These are phyloP conservation scores for Phytoseiulus persimilis DNA, from an alignment of 2,888 invertebrate species.

Conservation along the genomic window DNA sequence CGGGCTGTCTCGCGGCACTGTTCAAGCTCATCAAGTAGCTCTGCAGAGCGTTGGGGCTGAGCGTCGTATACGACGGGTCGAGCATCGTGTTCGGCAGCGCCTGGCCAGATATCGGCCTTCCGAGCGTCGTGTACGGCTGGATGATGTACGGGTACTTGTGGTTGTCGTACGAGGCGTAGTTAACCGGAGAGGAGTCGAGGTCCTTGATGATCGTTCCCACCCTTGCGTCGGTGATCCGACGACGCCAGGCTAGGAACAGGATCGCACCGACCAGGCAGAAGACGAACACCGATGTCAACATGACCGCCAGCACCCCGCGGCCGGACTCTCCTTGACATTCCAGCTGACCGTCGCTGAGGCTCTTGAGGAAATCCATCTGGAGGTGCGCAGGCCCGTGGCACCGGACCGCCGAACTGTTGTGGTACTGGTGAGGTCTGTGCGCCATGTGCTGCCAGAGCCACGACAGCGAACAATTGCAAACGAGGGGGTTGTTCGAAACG, in stretches of 20 bases:
- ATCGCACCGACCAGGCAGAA: constrained; percentile 14
- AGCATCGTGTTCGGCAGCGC: constrained; percentile 1
- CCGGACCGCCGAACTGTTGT: constrained; percentile 31
- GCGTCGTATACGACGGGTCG: constrained; percentile 12
- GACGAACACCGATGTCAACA: constrained; percentile 19
- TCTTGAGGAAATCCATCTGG: constrained; percentile 22
- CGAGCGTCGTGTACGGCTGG: constrained; percentile 19
- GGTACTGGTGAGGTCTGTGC: constrained; percentile 18
- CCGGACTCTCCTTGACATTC: constrained; percentile 26
- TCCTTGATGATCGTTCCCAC: constrained; percentile 28
- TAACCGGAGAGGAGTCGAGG: constrained; percentile 28
- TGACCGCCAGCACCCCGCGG: constrained; percentile 23
- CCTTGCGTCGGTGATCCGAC: constrained; percentile 33
- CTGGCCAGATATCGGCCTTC: background rate
- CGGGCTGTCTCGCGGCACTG: background rate
- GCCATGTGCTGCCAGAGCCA: constrained; percentile 37
- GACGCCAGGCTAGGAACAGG: constrained; percentile 33
- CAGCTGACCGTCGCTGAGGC: constrained; percentile 30
- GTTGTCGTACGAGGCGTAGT: constrained; percentile 30
- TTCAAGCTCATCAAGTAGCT: constrained; percentile 34
- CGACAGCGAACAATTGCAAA: constrained; percentile 33
- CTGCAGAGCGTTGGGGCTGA: constrained; percentile 33
- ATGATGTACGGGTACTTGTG: constrained; percentile 38
- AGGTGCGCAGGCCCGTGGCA: constrained; percentile 24
- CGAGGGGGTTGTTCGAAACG: constrained; percentile 21